These are phyloP conservation scores for Heliconius hewitsoni DNA, from an alignment of 1,140 invertebrate genomes.

Conservation along the genomic window DNA sequence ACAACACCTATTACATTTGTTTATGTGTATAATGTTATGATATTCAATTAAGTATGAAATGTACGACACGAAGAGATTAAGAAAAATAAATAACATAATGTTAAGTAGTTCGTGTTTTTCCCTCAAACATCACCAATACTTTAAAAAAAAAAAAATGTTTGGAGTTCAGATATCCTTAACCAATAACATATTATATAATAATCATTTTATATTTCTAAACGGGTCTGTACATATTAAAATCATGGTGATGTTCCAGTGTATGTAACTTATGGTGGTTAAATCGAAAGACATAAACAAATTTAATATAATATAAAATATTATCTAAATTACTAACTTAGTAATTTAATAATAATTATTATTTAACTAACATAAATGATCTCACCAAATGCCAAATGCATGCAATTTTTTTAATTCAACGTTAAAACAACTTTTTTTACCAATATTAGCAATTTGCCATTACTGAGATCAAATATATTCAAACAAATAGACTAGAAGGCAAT, in stretches of 20 bases:
- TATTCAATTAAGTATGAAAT: slow-evolving; percentile 16
- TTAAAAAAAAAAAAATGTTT: not conserved
- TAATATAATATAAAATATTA: not conserved
- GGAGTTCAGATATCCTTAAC: too few species aligned
- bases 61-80: not conserved
- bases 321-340: not conserved
- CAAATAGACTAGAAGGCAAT: slow-evolving; percentile 10
- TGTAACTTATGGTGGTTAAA: not conserved
- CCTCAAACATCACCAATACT: not conserved
- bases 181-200: too few species aligned
- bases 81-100: not conserved
- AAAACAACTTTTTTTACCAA: not conserved
- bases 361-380: slow-evolving; percentile 9
- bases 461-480: slow-evolving; percentile 6
- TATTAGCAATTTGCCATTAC: not conserved
- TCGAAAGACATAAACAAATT: not conserved
- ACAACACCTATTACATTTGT: slow-evolving; percentile 24
- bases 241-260: not conserved
- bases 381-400: not conserved
- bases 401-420: not conserved
- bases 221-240: not conserved
- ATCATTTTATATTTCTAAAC: not conserved
- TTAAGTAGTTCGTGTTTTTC: not conserved
- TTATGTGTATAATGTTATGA: slow-evolving; percentile 16
- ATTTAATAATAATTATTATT: not conserved